A percentile compares a stretch with the other conserved stretches of the same genome.
Evolutionary conservation across 2,888 invertebrate species (phyloP).

Genomic region (Athalia circularis): DNA sequence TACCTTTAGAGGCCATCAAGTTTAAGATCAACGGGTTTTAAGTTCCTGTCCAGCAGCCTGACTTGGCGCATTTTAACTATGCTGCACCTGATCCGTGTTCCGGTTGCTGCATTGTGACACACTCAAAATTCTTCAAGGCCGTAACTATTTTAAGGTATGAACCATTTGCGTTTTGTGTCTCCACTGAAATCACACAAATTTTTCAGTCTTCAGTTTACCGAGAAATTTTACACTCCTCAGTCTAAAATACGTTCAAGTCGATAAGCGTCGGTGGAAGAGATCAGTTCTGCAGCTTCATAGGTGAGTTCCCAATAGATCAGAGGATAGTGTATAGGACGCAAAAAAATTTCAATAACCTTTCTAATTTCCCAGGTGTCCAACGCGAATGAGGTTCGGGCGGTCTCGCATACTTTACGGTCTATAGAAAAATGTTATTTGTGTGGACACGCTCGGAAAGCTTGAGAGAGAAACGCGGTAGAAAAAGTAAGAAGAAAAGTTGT

Average conservation of each 20-base stretch:
- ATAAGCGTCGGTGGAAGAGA: constrained; percentile 1
- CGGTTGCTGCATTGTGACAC: too few relatives aligned
- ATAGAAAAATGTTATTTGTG: constrained; percentile 48
- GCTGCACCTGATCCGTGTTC: background rate
- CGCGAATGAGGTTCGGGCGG: constrained; percentile 15
- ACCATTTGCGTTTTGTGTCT: too few relatives aligned
- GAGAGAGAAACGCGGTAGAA: constrained; percentile 6
- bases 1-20: constrained; percentile 58
- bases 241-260: background rate
- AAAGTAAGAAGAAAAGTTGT: constrained; percentile 41
- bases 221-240: background rate
- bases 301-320: constrained; percentile 14
- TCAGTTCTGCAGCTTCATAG: background rate
- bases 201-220: background rate
- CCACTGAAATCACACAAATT: too few relatives aligned
- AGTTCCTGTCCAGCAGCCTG: constrained; percentile 6
- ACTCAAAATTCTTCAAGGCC: background rate
- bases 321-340: constrained; percentile 24
- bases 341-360: constrained; percentile 60
- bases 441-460: constrained; percentile 35
- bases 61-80: constrained; percentile 38
- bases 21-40: constrained; percentile 49
- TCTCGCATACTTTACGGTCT: background rate
- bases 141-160: background rate
- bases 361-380: constrained; percentile 65